Percentiles rank a stretch among this genome's conserved stretches.
Evolutionary conservation across 2,888 invertebrate species (phyloP).

Genomic region (Epinotia nisella): DNA sequence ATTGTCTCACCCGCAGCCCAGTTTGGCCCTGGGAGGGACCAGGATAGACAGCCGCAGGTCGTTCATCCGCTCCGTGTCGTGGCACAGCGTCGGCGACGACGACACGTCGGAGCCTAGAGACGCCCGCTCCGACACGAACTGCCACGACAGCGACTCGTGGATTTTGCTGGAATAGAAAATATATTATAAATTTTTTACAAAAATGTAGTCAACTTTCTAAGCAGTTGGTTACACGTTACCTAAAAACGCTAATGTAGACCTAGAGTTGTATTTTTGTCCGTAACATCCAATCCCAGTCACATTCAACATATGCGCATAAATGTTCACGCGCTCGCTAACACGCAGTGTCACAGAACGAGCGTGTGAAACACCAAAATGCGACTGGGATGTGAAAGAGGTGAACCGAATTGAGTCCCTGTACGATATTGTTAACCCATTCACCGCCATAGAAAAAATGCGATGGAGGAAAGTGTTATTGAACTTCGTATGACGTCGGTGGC

Average conservation of each 20-base stretch:
- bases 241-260: background rate
- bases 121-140: constrained; percentile 87
- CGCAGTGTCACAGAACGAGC: no score
- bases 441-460: no score
- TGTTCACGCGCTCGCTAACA: no score
- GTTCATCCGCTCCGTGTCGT: constrained; percentile 81
- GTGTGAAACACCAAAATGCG: no score
- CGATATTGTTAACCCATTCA: no score
- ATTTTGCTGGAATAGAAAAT: constrained; percentile 83
- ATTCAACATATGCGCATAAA: background rate
- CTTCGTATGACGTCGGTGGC: no score
- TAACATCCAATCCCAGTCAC: background rate
- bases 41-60: constrained; percentile 91
- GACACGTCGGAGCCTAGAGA: constrained; percentile 84
- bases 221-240: background rate
- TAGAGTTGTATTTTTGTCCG: background rate
- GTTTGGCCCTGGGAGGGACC: constrained; percentile 92
- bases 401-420: no score
- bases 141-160: constrained; percentile 93
- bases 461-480: no score
- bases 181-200: background rate
- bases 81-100: constrained; percentile 76
- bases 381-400: no score
- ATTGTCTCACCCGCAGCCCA: constrained; percentile 92
- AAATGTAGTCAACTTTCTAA: background rate